phyloP scores from a whole-genome alignment of 2,888 invertebrate genomes.

The Protodeltote pygarga region DNA sequence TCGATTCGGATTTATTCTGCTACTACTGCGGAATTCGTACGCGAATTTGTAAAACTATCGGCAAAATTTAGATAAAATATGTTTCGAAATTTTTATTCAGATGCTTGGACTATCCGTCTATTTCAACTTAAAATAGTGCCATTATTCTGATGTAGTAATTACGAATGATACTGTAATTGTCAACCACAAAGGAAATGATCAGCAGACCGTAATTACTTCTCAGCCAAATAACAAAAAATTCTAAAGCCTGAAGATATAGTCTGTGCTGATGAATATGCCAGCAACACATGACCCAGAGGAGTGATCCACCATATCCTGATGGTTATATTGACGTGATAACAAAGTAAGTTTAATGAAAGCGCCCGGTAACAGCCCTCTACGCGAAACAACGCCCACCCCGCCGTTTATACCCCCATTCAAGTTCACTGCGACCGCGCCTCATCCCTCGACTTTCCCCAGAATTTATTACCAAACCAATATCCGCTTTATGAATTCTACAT shows the following conservation, averaged over 20 bases:
- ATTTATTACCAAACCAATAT: slow-evolving; percentile 47
- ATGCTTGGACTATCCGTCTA: too few species aligned
- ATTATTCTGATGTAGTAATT: too few species aligned
- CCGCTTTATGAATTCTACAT: slow-evolving; percentile 46
- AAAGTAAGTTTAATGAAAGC: slow-evolving; percentile 71
- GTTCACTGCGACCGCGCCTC: slow-evolving; percentile 71
- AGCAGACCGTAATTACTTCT: slow-evolving; percentile 9
- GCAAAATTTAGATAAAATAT: too few species aligned
- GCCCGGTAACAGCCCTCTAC: slow-evolving; percentile 68
- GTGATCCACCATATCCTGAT: slow-evolving; percentile 30
- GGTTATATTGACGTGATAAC: slow-evolving; percentile 53
- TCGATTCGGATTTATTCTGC: too few species aligned
- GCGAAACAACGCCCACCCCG: slow-evolving; percentile 75
- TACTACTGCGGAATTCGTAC: too few species aligned
- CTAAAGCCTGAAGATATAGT: background rate
- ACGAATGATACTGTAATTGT: too few species aligned
- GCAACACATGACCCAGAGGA: slow-evolving; percentile 37
- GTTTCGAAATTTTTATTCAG: too few species aligned
- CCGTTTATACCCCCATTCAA: slow-evolving; percentile 68
- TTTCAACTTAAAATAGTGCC: too few species aligned
- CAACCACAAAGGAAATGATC: too few species aligned
- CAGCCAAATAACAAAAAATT: background rate
- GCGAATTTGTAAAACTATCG: too few species aligned
- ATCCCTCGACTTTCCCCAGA: slow-evolving; percentile 66
- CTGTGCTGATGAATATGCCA: slow-evolving; percentile 17